These are phyloP conservation scores for Apus apus DNA, from an alignment of 2,113 vertebrate genomes.

Conservation along the genomic window DNA sequence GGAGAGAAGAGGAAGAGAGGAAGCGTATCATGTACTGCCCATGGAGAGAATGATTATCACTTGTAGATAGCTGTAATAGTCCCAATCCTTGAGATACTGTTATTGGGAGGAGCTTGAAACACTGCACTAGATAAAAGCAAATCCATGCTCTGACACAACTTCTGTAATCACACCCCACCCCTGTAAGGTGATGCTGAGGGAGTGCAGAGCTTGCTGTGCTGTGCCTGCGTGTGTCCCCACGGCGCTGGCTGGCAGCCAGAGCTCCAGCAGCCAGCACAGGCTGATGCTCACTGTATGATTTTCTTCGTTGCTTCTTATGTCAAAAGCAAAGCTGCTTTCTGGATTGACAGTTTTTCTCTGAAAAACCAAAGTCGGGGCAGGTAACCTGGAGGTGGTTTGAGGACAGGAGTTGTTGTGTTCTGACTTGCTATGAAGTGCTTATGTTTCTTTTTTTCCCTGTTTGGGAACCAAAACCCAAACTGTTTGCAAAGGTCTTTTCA, in stretches of 20 bases:
- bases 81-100: constrained; percentile 15
- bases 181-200: background rate
- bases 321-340: background rate
- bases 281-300: fast-evolving
- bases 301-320: background rate
- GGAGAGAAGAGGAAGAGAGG: background rate
- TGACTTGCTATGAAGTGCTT: fast-evolving
- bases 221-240: background rate
- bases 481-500: background rate
- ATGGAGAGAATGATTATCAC: background rate
- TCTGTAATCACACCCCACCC: background rate
- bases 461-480: background rate
- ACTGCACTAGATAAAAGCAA: background rate
- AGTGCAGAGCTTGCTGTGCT: background rate
- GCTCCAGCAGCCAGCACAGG: background rate
- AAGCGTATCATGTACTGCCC: background rate
- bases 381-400: background rate
- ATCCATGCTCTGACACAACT: background rate
- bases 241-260: background rate
- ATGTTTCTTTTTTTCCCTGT: background rate
- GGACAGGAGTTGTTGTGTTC: background rate
- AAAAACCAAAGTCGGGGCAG: background rate
- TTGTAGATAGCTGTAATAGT: constrained; percentile 7
- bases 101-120: constrained; percentile 25
- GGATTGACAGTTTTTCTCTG: background rate